These are phyloP conservation scores for Sepioteuthis lessoniana DNA, from an alignment of 2,888 invertebrate species.

Conservation along the genomic window DNA sequence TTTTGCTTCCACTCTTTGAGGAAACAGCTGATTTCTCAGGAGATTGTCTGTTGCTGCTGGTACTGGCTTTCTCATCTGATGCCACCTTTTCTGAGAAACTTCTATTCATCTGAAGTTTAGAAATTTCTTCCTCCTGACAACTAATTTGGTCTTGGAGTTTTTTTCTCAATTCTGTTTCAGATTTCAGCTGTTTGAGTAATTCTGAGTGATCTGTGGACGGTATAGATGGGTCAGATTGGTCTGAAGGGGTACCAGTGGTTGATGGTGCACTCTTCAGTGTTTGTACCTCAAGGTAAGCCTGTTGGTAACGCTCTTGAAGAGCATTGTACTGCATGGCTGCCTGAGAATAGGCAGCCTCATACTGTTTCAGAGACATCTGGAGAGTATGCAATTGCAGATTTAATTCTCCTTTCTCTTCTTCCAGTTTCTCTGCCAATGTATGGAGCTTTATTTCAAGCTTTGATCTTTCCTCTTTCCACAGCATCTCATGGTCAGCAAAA, in stretches of 20 bases:
- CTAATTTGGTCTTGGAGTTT: not conserved
- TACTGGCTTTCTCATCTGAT: not conserved
- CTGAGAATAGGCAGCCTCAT: conserved; percentile 68
- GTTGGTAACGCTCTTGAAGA: conserved; percentile 67
- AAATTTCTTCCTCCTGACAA: not conserved
- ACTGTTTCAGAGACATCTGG: conserved; percentile 62
- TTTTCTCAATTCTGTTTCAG: not conserved
- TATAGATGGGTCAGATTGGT: conserved; percentile 68
- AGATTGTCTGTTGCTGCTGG: not conserved
- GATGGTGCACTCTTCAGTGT: conserved; percentile 3
- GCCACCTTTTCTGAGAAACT: not conserved
- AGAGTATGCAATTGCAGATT: conserved; percentile 75
- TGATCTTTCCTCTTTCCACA: conserved; percentile 83
- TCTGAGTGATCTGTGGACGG: conserved; percentile 59
- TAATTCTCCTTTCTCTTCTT: conserved; percentile 74
- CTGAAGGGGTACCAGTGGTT: conserved; percentile 41
- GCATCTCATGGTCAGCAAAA: conserved; percentile 82
- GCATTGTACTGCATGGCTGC: conserved; percentile 67
- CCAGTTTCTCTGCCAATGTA: conserved; percentile 72
- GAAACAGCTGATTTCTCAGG: not conserved
- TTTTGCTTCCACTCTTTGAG: not conserved
- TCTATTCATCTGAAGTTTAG: not conserved
- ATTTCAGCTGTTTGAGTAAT: conserved; percentile 41
- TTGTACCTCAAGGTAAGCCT: conserved; percentile 55
- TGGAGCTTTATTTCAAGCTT: conserved; percentile 75